Conservation (phyloP, 2,888 invertebrate species). For the Subacronicta megacephala region DNA sequence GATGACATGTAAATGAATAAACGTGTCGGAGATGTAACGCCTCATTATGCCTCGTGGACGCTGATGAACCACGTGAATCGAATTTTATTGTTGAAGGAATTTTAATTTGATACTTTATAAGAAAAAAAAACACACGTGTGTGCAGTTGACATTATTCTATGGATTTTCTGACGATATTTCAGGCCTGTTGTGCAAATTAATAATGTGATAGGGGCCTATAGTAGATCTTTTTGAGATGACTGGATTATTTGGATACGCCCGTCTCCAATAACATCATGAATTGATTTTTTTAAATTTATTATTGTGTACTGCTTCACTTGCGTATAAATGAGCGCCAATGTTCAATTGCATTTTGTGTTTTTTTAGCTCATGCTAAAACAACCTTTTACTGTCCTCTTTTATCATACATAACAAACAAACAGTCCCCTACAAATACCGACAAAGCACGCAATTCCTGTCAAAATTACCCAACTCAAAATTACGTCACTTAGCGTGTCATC, state of each 20-base stretch:
- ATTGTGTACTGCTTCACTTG: no score
- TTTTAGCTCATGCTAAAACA: background rate
- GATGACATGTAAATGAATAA: constrained; percentile 44
- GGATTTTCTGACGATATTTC: no score
- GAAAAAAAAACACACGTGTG: background rate
- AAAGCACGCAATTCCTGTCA: constrained; percentile 41
- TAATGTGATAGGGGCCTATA: no score
- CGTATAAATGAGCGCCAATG: no score
- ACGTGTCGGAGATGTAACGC: constrained; percentile 41
- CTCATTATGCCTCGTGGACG: constrained; percentile 37
- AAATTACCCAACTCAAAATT: constrained; percentile 41
- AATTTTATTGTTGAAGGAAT: background rate
- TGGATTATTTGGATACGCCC: no score
- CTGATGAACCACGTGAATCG: background rate
- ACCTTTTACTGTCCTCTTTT: background rate
- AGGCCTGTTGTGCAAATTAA: no score
- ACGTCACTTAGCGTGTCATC: constrained; percentile 49
- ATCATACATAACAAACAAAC: constrained; percentile 31
- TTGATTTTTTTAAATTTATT: no score
- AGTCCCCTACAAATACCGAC: constrained; percentile 13
- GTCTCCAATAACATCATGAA: no score
- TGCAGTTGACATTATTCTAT: background rate
- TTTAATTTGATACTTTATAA: background rate
- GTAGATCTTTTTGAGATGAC: no score
- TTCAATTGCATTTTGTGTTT: no score